Percentiles rank a stretch among this genome's conserved stretches.
These are phyloP conservation scores for Melanargia galathea DNA, from an alignment of 2,888 invertebrate genomes.

Conservation along the genomic window DNA sequence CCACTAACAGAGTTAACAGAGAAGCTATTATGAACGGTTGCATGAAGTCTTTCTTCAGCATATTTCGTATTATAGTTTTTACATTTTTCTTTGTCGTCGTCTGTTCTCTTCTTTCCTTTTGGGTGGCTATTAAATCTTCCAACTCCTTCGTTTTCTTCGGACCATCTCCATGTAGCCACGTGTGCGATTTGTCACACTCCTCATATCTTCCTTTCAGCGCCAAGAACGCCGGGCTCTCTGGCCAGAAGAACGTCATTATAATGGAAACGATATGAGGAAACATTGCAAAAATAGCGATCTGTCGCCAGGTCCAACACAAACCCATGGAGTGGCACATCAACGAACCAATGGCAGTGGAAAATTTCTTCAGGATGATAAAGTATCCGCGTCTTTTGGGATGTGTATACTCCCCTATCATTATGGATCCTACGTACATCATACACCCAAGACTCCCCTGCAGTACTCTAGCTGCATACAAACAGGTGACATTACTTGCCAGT, in stretches of 20 bases:
- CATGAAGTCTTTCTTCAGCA: constrained; percentile 47
- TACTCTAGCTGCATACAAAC: constrained; percentile 48
- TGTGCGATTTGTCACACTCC: constrained; percentile 49
- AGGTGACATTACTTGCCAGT: too few species aligned
- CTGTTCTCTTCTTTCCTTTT: constrained; percentile 33
- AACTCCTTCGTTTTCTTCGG: constrained; percentile 46
- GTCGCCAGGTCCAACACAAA: constrained; percentile 50
- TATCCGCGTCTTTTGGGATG: constrained; percentile 51
- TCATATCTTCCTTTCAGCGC: constrained; percentile 51
- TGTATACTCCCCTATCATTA: constrained; percentile 51
- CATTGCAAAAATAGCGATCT: constrained; percentile 45
- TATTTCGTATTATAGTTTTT: constrained; percentile 34
- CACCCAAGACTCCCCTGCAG: constrained; percentile 52
- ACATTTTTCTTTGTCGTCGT: constrained; percentile 28
- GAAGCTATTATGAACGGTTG: constrained; percentile 47
- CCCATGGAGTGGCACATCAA: constrained; percentile 50
- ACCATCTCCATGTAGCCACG: constrained; percentile 49
- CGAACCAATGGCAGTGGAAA: constrained; percentile 43
- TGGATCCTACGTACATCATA: constrained; percentile 46
- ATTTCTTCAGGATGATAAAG: constrained; percentile 50
- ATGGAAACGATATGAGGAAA: constrained; percentile 37
- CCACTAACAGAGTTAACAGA: constrained; percentile 48
- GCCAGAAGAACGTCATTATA: constrained; percentile 49
- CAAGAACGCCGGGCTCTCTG: constrained; percentile 54
- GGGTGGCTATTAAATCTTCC: constrained; percentile 41